Evolutionary conservation across 2,113 vertebrate genomes (phyloP).

Genomic region (Barnardius zonarius): DNA sequence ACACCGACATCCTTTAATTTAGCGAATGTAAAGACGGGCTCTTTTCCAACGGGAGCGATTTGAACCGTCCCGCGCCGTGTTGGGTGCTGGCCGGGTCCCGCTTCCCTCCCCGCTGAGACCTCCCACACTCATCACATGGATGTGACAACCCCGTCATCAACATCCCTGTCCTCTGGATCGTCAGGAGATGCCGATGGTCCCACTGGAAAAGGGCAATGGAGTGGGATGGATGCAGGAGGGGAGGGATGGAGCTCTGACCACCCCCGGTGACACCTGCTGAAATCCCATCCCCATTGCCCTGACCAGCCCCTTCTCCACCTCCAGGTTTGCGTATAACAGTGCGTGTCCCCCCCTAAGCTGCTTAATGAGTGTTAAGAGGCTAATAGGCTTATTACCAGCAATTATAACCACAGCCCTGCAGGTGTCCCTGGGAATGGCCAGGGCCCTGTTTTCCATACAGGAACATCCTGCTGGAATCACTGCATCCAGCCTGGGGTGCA

Average conservation of each 20-base stretch:
- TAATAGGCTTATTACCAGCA: constrained; percentile 51
- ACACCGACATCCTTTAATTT: constrained; percentile 26
- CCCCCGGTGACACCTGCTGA: rapidly evolving
- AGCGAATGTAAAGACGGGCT: constrained; percentile 41
- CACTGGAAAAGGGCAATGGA: background rate
- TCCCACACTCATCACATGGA: constrained; percentile 27
- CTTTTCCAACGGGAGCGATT: constrained; percentile 22
- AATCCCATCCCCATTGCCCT: background rate
- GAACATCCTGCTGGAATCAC: background rate
- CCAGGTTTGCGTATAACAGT: background rate
- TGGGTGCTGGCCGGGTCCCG: background rate
- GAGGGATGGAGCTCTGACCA: background rate
- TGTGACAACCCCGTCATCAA: background rate
- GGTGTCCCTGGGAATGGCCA: constrained; percentile 4
- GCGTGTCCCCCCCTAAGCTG: constrained; percentile 28
- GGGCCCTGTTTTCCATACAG: background rate
- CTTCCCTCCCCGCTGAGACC: background rate
- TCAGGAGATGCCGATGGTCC: background rate
- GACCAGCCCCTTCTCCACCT: background rate
- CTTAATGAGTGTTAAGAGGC: constrained; percentile 61
- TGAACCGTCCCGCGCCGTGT: background rate
- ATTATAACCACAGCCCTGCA: constrained; percentile 47
- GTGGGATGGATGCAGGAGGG: background rate
- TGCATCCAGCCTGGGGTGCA: background rate
- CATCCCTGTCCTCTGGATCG: background rate